Evolutionary conservation across 2,797 vertebrate species (phyloP).

Genomic region (Gobio occitaniae): DNA sequence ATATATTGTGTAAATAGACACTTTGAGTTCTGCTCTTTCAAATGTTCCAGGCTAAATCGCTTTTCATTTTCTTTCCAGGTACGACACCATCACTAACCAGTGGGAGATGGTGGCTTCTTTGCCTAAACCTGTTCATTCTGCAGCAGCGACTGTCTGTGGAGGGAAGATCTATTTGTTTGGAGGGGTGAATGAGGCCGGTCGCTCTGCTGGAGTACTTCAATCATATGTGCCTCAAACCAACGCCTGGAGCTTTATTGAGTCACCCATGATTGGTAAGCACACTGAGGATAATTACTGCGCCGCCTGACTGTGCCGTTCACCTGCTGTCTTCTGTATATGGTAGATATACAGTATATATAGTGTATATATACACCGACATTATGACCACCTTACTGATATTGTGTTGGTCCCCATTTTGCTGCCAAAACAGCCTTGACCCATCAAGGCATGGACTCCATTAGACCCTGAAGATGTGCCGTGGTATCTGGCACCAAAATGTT

Average conservation of each 20-base stretch:
- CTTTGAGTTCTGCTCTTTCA: not conserved
- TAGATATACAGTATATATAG: too few species aligned
- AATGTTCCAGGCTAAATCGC: not conserved
- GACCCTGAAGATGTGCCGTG: too few species aligned
- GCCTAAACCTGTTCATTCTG: constrained; percentile 95
- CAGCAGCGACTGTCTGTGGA: constrained; percentile 92
- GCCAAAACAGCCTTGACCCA: too few species aligned
- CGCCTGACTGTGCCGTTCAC: not conserved
- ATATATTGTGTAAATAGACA: not conserved
- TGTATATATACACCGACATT: too few species aligned
- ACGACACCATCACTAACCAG: constrained; percentile 98
- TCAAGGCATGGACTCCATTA: too few species aligned
- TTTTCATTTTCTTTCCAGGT: constrained; percentile 75
- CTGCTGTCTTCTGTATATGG: not conserved
- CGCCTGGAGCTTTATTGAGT: constrained; percentile 97
- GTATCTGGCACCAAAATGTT: too few species aligned
- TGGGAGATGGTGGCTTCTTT: constrained; percentile 96
- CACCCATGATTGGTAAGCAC: constrained; percentile 95
- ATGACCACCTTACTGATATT: too few species aligned
- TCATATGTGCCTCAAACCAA: constrained; percentile 94
- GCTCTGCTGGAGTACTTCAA: constrained; percentile 92
- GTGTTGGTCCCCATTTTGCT: too few species aligned
- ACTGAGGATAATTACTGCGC: not conserved
- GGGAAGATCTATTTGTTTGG: constrained; percentile 98
- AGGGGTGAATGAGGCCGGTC: constrained; percentile 93